These are phyloP conservation scores for Lamellibrachia luymesi DNA, from an alignment of 1,140 invertebrate species.

Conservation along the genomic window DNA sequence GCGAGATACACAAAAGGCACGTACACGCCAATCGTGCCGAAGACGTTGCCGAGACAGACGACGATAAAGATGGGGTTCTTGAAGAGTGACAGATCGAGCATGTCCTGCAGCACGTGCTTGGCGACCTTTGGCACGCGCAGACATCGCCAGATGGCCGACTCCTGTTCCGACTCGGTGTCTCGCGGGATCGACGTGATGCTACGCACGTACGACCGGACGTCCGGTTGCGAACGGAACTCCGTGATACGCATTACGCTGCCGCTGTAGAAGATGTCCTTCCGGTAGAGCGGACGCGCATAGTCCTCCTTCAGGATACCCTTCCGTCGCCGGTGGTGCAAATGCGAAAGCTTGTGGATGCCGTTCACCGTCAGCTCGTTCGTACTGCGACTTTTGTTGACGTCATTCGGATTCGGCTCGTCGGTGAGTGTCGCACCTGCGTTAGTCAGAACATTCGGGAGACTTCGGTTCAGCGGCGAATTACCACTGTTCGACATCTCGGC, in stretches of 20 bases:
- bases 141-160: slow-evolving; percentile 70
- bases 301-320: slow-evolving; percentile 44
- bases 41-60: slow-evolving; percentile 78
- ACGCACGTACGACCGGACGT: slow-evolving; percentile 63
- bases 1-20: slow-evolving; percentile 93
- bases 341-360: neutral
- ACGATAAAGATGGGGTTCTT: slow-evolving; percentile 84
- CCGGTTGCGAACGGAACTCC: slow-evolving; percentile 84
- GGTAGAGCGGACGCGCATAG: slow-evolving; percentile 84
- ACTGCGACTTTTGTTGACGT: slow-evolving; percentile 8
- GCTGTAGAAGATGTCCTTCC: slow-evolving; percentile 98
- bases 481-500: neutral
- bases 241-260: slow-evolving; percentile 88
- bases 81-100: slow-evolving; percentile 89
- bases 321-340: slow-evolving; percentile 19
- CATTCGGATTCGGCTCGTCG: neutral
- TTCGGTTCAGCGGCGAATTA: neutral
- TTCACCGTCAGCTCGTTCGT: neutral
- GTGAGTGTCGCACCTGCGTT: neutral
- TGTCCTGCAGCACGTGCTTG: slow-evolving; percentile 63
- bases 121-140: slow-evolving; percentile 76
- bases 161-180: slow-evolving; percentile 33
- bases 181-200: slow-evolving; percentile 54
- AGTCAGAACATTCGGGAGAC: neutral
- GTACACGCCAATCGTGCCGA: slow-evolving; percentile 91